Evolutionary conservation across 2,888 invertebrate species (phyloP), one percentile per base, ranked within the genome.

Genomic region (Morpho achilles): DNA sequence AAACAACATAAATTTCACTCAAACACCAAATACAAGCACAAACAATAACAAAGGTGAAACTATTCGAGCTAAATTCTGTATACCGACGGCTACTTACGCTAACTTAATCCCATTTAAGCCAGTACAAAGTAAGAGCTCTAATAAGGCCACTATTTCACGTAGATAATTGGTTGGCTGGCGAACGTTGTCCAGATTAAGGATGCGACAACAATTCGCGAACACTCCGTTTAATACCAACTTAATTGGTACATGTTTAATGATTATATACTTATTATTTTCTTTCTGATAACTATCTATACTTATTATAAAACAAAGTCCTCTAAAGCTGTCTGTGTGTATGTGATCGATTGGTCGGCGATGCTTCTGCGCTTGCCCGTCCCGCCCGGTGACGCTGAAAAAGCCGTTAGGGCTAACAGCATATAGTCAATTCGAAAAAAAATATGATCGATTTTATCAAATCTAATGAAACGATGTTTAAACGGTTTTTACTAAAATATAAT

Each of bases 151-250:
- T 84, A 87, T 86, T 87, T 87, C 80, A 84, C 80, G 77, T 79
- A 84, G 87, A 87, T 88, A 87, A 88, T 87, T 88, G 85, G 81
- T 80, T 78, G 80, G 82, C 79, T 75, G 76, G 79, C 74, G 73
- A 71, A 70, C 72, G 70, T 71, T 69, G 66, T 72, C 73, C 60
- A 74, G 80, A 82, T 83, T 82, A 82, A 74, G 71, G 71, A 66
- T 66, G 70, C 76, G 74, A 74, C 74, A 72, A 72, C 63, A 50
- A 70, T 60, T 68, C 64, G 73, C 66, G 69, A 73, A 76, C 70
- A 73, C 69, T 72, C 69, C 67, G 74, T 76, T 73, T 76, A 66
- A 61, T 61, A 55, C 61, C 54, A 16, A 54, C 50, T 58, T 58
- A 49, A 55, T 50, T 55, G 44, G 32, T 48, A 50, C 32, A 32